Evolutionary conservation across 2,797 vertebrate species (phyloP), one percentile per base, ranked within the genome.

Genomic region (Denticeps clupeoides): DNA sequence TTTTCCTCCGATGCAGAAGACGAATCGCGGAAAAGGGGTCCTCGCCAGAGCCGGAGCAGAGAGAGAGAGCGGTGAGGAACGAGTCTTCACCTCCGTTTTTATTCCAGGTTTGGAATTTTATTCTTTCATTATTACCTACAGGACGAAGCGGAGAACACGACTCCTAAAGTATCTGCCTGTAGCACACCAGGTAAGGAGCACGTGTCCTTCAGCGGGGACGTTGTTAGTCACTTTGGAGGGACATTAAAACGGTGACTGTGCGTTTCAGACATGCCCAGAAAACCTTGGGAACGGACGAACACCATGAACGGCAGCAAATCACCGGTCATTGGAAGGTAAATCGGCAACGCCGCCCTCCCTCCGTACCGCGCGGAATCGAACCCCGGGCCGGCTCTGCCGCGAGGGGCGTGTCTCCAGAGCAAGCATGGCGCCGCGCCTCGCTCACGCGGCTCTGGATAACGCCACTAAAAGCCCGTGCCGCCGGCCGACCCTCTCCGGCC

Each of bases 241-340:
- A n/a, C n/a, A n/a, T n/a, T n/a, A n/a, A n/a, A n/a, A n/a, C n/a
- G n/a, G n/a, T n/a, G n/a, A n/a, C n/a, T 48, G 24, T 13, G 4
- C 18, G 18, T 49, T 47, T 28, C 64, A 87, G 94, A 98, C 75
- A 86, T 90, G 81, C 86, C 91, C 62, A 90, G 94, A 73, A 98
- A 97, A 70, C 91, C 89, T 58, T 97, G 94, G 94, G 94, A 98
- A 76, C 85, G 93, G 81, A 85, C 89, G 60, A 98, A 89, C 66
- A 90, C 91, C 55, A 83, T 97, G 86, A 97, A 97, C 35, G 93
- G 93, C 83, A 97, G 91, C 89, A 98, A 98, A 72, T 98, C 94
- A 22, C 94, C 94, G 52, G 88, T 97, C 61, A 97, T 98, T 44
- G 91, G 93, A 83, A 97, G 94, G 94, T 97, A 91, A 9, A 18